A percentile compares a stretch with the other conserved stretches of the same genome.
phyloP scores from a whole-genome alignment of 2,797 vertebrate species.

The Crossoptilon crossoptilon region DNA sequence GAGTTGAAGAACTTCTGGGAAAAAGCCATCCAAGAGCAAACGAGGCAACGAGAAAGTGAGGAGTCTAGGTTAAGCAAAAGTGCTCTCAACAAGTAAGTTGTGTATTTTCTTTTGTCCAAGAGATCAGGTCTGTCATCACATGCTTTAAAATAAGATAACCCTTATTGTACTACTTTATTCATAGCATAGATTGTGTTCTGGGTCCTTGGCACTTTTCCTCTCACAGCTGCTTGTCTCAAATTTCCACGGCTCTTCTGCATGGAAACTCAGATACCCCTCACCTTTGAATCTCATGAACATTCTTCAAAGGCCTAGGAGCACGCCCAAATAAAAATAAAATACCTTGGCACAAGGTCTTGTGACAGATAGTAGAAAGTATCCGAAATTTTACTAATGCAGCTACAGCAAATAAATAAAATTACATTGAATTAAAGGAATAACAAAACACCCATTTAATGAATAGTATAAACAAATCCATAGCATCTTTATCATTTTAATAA shows the following conservation, averaged over 20 bases:
- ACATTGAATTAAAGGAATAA: not conserved
- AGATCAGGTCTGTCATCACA: not conserved
- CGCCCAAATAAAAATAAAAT: conserved; percentile 48
- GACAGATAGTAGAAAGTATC: conserved; percentile 2
- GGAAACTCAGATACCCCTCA: conserved; percentile 56
- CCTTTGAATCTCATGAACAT: conserved; percentile 44
- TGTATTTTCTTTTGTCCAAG: not conserved
- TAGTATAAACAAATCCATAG: not conserved
- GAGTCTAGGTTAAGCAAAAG: conserved; percentile 81
- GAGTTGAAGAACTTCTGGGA: conserved; percentile 86
- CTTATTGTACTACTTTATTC: conserved; percentile 65
- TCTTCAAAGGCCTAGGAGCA: conserved; percentile 61
- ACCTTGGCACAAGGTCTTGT: conserved; percentile 13
- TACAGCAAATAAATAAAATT: conserved; percentile 2
- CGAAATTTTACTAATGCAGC: conserved; percentile 14
- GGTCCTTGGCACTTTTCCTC: conserved; percentile 58
- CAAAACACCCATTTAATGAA: not conserved
- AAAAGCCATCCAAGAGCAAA: conserved; percentile 79
- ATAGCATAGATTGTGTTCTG: conserved; percentile 62
- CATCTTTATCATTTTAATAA: not conserved
- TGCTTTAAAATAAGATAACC: conserved; percentile 54
- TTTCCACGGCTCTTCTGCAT: conserved; percentile 55
- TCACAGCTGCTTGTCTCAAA: conserved; percentile 66
- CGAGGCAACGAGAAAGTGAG: conserved; percentile 73
- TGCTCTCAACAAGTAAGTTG: conserved; percentile 75